Evolutionary conservation across 2,888 invertebrate species (phyloP).

Genomic region (Sceliomorpha sp.): DNA sequence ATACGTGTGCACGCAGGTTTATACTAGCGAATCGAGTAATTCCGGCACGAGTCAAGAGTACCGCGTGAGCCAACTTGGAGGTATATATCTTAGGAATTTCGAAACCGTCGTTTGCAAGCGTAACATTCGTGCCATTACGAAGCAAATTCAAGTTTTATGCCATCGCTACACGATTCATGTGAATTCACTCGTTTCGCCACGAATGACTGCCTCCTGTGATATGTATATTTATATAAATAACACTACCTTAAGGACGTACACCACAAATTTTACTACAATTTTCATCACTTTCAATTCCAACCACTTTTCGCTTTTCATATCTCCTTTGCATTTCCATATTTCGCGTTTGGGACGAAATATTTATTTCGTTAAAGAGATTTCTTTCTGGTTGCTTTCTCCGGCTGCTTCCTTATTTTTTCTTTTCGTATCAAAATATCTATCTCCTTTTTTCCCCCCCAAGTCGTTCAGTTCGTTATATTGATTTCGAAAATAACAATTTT

Average conservation of each 20-base stretch:
- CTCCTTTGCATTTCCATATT: no score
- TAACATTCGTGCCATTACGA: slow-evolving; percentile 65
- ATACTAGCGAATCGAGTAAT: slow-evolving; percentile 65
- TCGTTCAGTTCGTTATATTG: no score
- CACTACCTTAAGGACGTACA: slow-evolving; percentile 11
- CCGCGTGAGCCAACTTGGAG: slow-evolving; percentile 59
- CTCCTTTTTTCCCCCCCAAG: no score
- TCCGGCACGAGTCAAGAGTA: slow-evolving; percentile 64
- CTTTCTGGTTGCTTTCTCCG: no score
- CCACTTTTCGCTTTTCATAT: no score
- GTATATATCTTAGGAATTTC: slow-evolving; percentile 74
- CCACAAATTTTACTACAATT: neutral
- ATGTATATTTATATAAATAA: slow-evolving; percentile 47
- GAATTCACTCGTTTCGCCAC: slow-evolving; percentile 48
- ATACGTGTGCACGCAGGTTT: slow-evolving; percentile 65
- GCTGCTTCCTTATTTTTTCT: no score
- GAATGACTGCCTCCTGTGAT: slow-evolving; percentile 33
- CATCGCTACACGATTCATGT: slow-evolving; percentile 54
- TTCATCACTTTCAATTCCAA: no score
- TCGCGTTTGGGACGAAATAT: no score
- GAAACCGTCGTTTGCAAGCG: slow-evolving; percentile 69
- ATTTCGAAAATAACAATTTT: no score
- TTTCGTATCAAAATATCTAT: no score
- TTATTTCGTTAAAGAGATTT: no score
- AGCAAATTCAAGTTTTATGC: slow-evolving; percentile 73